Evolutionary conservation across 2,113 vertebrate genomes (phyloP), one percentile per base, ranked within the genome.

Genomic region (Mesoclemmys tuberculata): DNA sequence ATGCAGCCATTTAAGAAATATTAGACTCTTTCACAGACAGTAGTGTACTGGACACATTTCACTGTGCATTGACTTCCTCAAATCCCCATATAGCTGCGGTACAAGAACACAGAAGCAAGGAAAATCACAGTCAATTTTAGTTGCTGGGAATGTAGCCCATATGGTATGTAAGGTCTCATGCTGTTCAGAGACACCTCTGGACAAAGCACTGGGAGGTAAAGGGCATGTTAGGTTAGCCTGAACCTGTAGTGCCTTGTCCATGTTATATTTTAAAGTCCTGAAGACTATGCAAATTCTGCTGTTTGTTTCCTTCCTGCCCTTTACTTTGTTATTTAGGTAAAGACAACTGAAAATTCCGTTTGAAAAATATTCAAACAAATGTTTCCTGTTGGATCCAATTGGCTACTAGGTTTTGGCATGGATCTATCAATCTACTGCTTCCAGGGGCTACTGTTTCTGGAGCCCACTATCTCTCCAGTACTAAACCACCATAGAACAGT

Each of bases 11-110:
- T 71, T 61, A 87, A 94, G 90, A 88, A 96, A 96, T 88, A 96
- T 86, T 95, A 95, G n/a, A 29, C 80, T 78, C 80, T 64, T 80
- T 38, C 4, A 1, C 89, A 83, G 93, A 88, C 51, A 91, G 84
- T 88, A 74, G 84, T 89, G 91, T 93, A 88, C 87, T 82, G 85
- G 92, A 96, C 88, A 92, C 88, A 68, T 91, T 95, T 93, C 90
- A 90, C 85, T 1, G 5, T 89, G 26, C 96, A 87, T 90, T 92
- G 82, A 87, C 91, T 96, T 96, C 91, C 77, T 90, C 88, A 82
- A 68, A 87, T 85, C 78, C 80, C 82, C 19, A 1, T 35, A 38
- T 27, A 87, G 88, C 64, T 93, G 89, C 82, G 83, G 87, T 64
- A 80, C 31, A 82, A 93, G 80, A 82, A 77, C 29, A 48, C 75